Evolutionary conservation across 2,888 invertebrate genomes (phyloP), one percentile per base, ranked within the genome.

Genomic region (Chromoteleia sp.): DNA sequence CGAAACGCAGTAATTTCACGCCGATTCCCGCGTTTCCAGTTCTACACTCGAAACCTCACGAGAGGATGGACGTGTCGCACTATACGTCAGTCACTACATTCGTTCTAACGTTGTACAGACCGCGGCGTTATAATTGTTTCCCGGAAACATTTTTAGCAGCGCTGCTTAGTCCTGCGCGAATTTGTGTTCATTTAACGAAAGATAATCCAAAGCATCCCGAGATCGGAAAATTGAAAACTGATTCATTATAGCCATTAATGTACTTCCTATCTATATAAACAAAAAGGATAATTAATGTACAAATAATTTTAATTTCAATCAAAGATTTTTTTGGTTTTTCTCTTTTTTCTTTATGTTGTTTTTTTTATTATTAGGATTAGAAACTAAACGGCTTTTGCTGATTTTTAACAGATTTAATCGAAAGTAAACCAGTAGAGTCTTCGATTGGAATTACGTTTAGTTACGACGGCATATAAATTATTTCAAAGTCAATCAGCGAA

Each of bases 1-100:
- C 88, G 89, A 89, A 90, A 89, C 87, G 87, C 89, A 88, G 89
- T 89, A 91, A 91, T 91, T 91, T 90, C 90, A 89, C 88, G 88
- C 89, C 87, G 83, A 84, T 83, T 84, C 82, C 85, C 81, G 82
- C 87, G 87, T 86, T 89, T 89, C 87, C 88, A 87, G 87, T 88
- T 88, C 87, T 86, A 87, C 86, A 86, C 86, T 87, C 85, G 83
- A 85, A 84, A 83, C 85, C 82, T 84, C 83, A 81, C 74, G 84
- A 84, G 84, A 81, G 82, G 76, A 83, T 74, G 65, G 81, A 79
- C 81, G 79, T 81, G 85, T 77, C 80, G 70, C 83, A 79, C 76
- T 82, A 75, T 82, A 79, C 81, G 82, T 84, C 84, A 81, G 63
- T 82, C 81, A 83, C 54, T 58, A 70, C 73, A 73, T 75, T 82